phyloP scores from a whole-genome alignment of 2,113 vertebrate genomes.

The Ahaetulla prasina region DNA sequence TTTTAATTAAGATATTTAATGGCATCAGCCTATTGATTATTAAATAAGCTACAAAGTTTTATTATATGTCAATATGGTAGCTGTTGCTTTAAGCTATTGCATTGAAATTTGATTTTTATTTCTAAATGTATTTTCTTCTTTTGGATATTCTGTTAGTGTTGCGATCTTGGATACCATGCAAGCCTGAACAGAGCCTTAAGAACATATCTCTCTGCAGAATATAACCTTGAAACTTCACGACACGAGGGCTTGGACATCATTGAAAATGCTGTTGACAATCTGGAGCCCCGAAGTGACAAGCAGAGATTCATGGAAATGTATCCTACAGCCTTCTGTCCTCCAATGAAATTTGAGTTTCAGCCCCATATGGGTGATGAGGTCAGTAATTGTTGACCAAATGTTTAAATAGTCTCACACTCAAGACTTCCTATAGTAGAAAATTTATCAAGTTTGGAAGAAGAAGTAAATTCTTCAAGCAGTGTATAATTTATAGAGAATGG shows the following conservation, averaged over 20 bases:
- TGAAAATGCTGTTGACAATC: constrained; percentile 94
- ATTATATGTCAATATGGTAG: constrained; percentile 4
- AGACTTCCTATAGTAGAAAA: background rate
- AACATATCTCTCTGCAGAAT: constrained; percentile 96
- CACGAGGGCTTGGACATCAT: constrained; percentile 97
- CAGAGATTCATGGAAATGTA: constrained; percentile 99
- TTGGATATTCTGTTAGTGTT: constrained; percentile 76
- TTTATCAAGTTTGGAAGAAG: background rate
- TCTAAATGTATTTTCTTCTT: constrained; percentile 21
- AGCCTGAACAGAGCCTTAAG: constrained; percentile 92
- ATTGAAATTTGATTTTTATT: constrained; percentile 14
- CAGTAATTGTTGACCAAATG: constrained; percentile 48
- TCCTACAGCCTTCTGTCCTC: constrained; percentile 92
- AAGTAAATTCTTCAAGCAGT: background rate
- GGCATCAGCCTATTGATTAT: constrained; percentile 9
- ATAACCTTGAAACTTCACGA: constrained; percentile 97
- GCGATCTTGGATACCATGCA: constrained; percentile 94
- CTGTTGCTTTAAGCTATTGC: background rate
- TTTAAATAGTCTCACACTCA: background rate
- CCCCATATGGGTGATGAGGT: constrained; percentile 98
- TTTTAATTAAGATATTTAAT: background rate
- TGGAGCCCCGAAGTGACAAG: constrained; percentile 93
- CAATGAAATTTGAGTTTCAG: constrained; percentile 94
- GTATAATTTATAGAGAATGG: background rate
- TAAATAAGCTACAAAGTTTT: background rate